Evolutionary conservation across 2,888 invertebrate genomes (phyloP).

Genomic region (Lycia hirtaria): DNA sequence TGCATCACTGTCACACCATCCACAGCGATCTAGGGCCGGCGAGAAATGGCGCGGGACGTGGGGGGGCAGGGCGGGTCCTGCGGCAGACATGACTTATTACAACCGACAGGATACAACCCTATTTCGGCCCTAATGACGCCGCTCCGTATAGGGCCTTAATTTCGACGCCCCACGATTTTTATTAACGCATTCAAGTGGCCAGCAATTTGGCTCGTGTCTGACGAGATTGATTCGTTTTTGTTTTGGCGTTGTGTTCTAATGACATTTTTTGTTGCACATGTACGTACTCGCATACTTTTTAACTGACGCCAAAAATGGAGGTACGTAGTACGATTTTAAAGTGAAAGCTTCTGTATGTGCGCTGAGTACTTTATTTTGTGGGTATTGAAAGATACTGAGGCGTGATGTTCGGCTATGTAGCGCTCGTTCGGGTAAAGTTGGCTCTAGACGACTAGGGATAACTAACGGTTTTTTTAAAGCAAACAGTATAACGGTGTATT

Average conservation of each 20-base stretch:
- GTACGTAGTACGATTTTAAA: too few species aligned
- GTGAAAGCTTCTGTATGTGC: too few species aligned
- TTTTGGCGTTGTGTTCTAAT: slow-evolving; percentile 30
- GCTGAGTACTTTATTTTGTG: too few species aligned
- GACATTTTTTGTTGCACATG: background rate
- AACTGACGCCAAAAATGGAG: background rate
- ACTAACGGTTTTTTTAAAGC: too few species aligned
- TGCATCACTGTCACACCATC: slow-evolving; percentile 17
- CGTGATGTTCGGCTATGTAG: too few species aligned
- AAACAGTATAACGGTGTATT: too few species aligned
- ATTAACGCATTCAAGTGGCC: slow-evolving; percentile 79
- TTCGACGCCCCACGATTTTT: slow-evolving; percentile 83
- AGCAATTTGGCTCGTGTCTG: slow-evolving; percentile 59
- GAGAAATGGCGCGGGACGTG: slow-evolving; percentile 68
- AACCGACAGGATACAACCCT: slow-evolving; percentile 83
- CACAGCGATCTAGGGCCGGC: slow-evolving; percentile 49
- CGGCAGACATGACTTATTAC: slow-evolving; percentile 84
- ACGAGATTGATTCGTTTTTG: slow-evolving; percentile 45
- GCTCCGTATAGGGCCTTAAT: slow-evolving; percentile 80
- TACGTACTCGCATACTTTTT: background rate
- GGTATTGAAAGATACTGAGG: too few species aligned
- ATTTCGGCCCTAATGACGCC: slow-evolving; percentile 82
- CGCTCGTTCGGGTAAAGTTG: too few species aligned
- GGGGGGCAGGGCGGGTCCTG: slow-evolving; percentile 67
- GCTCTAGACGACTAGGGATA: too few species aligned